Evolutionary conservation across 1,140 invertebrate species (phyloP).

Genomic region (Caenorhabditis brenneri): DNA sequence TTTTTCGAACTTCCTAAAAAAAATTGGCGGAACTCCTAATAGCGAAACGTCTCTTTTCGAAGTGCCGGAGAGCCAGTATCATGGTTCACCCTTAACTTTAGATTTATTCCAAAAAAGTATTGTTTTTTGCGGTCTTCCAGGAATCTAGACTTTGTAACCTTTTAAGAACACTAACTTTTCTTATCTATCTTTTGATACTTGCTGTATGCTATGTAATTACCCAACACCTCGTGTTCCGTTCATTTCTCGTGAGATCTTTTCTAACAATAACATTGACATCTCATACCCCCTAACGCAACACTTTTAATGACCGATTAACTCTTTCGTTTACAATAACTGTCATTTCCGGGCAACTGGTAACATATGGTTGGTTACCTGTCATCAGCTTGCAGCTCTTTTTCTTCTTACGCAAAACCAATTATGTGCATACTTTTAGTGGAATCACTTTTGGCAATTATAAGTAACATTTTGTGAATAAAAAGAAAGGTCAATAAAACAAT

Average conservation of each 20-base stretch:
- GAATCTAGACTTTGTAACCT: no score
- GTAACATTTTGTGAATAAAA: background rate
- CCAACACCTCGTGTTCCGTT: no score
- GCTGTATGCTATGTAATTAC: no score
- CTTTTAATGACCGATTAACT: background rate
- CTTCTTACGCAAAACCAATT: slow-evolving; percentile 11
- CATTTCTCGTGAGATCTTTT: background rate
- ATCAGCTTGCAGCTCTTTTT: slow-evolving; percentile 19
- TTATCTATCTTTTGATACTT: no score
- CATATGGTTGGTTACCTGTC: slow-evolving; percentile 30
- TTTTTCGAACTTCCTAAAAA: no score
- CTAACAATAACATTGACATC: background rate
- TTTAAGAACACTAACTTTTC: no score
- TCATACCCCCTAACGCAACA: background rate
- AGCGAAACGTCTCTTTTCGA: no score
- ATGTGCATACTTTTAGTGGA: background rate
- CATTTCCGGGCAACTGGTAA: slow-evolving; percentile 32
- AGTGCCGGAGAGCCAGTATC: no score
- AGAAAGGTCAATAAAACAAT: slow-evolving; percentile 7
- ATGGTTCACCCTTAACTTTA: no score
- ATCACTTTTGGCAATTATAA: background rate
- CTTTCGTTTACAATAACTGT: background rate
- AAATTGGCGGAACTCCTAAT: no score
- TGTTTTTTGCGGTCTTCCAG: no score
- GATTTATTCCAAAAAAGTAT: no score